phyloP scores from a whole-genome alignment of 2,113 vertebrate genomes.

The Cinclus cinclus region DNA sequence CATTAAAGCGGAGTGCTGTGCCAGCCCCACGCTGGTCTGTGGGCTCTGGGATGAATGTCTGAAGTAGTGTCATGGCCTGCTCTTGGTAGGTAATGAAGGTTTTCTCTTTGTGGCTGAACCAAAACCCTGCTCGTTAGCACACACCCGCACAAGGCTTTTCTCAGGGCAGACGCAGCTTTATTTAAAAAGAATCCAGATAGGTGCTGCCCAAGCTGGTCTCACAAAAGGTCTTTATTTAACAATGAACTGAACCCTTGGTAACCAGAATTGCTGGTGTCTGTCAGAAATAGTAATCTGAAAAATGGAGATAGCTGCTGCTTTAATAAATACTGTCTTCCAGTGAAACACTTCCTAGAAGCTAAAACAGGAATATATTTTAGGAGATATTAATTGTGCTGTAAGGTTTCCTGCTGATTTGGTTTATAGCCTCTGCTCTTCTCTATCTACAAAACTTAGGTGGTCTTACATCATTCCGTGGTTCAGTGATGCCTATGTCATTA shows the following conservation, averaged over 20 bases:
- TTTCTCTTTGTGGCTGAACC: not conserved
- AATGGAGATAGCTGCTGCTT: not conserved
- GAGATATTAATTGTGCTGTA: not conserved
- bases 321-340: not conserved
- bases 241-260: not conserved
- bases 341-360: not conserved
- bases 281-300: not conserved
- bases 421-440: not conserved
- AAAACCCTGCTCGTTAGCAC: not conserved
- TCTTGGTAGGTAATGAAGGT: not conserved
- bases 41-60: not conserved
- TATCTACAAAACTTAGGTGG: not conserved
- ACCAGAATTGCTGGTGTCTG: not conserved
- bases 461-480: not conserved
- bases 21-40: fast-evolving
- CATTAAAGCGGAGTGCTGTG: not conserved
- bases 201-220: not conserved
- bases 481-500: not conserved
- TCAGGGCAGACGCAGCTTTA: not conserved
- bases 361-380: not conserved
- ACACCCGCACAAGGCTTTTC: not conserved
- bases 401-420: not conserved
- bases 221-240: not conserved
- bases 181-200: not conserved
- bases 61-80: not conserved